Evolutionary conservation across 2,888 invertebrate species (phyloP), one percentile per base, ranked within the genome.

Genomic region (Stenodera caucasica): DNA sequence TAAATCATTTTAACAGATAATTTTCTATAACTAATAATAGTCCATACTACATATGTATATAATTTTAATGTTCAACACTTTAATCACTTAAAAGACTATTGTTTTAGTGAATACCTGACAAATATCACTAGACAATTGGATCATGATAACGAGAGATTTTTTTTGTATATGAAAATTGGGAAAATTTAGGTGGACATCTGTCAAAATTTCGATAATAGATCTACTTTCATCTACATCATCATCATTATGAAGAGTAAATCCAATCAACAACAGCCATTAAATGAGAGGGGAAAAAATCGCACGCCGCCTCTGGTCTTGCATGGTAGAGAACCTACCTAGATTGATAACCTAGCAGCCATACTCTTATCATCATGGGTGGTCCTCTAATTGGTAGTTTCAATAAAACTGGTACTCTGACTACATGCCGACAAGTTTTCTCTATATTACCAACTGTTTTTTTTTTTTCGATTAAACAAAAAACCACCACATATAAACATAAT

Each of bases 361-460:
- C 18, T 45, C 45, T 45, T 45, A 45, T 45, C 68, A 55, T 51
- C 66, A 68, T 70, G 72, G 71, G 72, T 72, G 72, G 72, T 69
- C 72, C 45, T 23, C 67, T 71, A 73, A 72, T 73, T 73, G 71
- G 66, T 71, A 67, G 68, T 67, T 53, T 65, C 58, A 60, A 61
- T 66, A 67, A 66, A 67, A 66, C 67, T 50, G 30, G 45, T 45
- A 45, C n/a, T n/a, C 45, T 40, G n/a, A n/a, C 40, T 45, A 23
- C 45, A 45, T 23, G 45, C 45, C 45, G 45, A 23, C 45, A 40
- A 40, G 40, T 45, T 18, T 2, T 5, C 26, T 26, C 30, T 30
- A 30, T 30, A 30, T 30, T 8, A 9, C 8, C 8, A 30, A 7
- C 30, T 26, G 26, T 26, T 26, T 2, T 26, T 26, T 26, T 26